Percentiles rank a stretch among this genome's conserved stretches.
Conservation (phyloP, 2,113 vertebrate species). For the Athene noctua region DNA sequence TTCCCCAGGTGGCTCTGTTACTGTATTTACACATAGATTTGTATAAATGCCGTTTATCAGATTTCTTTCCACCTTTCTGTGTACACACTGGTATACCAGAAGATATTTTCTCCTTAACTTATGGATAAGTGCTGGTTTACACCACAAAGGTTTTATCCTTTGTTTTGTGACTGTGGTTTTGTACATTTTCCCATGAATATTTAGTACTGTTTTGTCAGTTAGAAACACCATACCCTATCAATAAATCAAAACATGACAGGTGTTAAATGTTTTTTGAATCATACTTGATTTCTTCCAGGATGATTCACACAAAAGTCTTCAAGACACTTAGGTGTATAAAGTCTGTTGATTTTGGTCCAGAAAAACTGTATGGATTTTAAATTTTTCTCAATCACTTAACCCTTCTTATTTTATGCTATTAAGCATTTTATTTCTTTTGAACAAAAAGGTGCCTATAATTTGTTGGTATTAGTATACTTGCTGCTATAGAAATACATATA, state of each 20-base stretch:
- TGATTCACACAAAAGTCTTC: not conserved
- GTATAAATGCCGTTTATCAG: conserved; percentile 1
- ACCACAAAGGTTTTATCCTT: conserved; percentile 43
- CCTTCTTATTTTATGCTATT: not conserved
- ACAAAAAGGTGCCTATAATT: not conserved
- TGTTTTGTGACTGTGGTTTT: conserved; percentile 68
- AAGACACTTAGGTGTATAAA: not conserved
- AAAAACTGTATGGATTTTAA: not conserved
- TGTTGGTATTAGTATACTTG: not conserved
- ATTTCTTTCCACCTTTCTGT: conserved; percentile 1
- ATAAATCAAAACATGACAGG: conserved; percentile 68
- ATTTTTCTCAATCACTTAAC: not conserved
- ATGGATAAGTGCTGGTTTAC: conserved; percentile 20
- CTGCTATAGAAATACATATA: not conserved
- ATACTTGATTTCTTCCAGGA: not conserved
- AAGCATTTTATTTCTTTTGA: not conserved
- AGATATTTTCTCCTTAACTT: not conserved
- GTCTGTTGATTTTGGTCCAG: not conserved
- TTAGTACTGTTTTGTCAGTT: conserved; percentile 67
- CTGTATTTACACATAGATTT: not conserved
- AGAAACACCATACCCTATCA: conserved; percentile 40
- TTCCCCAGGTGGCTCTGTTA: conserved; percentile 21
- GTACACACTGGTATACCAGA: not conserved
- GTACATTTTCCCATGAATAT: conserved; percentile 66
- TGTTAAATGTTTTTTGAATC: conserved; percentile 33